Evolutionary conservation across 2,888 invertebrate species (phyloP).

Genomic region (Thymelicus lineola): DNA sequence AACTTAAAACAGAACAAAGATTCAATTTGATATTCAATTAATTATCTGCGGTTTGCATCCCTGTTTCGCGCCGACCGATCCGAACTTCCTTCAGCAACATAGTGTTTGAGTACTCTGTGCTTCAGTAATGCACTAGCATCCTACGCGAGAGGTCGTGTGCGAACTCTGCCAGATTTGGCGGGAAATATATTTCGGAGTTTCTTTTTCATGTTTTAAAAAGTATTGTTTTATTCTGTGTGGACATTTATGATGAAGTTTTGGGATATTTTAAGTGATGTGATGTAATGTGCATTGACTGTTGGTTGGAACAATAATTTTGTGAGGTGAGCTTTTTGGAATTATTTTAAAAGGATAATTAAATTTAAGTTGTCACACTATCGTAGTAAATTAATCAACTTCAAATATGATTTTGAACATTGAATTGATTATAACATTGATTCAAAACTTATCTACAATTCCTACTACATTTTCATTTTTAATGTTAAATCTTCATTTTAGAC

Average conservation of each 20-base stretch:
- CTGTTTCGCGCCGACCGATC: constrained; percentile 12
- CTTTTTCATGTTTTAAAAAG: constrained; percentile 16
- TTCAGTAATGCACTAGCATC: constrained; percentile 61
- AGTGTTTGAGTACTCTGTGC: constrained; percentile 7
- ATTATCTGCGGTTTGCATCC: constrained; percentile 61
- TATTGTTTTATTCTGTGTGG: constrained; percentile 4
- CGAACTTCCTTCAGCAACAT: not conserved
- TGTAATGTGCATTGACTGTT: constrained; percentile 1
- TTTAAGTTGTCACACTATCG: too few species aligned
- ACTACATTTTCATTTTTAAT: too few species aligned
- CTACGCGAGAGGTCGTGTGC: constrained; percentile 53
- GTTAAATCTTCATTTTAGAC: too few species aligned
- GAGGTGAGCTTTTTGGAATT: not conserved
- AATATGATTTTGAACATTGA: too few species aligned
- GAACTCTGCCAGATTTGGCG: constrained; percentile 53
- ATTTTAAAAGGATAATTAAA: not conserved
- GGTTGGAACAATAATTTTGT: not conserved
- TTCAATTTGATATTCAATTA: constrained; percentile 38
- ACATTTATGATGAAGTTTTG: constrained; percentile 15
- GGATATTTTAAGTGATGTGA: constrained; percentile 18
- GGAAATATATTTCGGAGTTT: constrained; percentile 49
- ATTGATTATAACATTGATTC: too few species aligned
- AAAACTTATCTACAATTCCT: too few species aligned
- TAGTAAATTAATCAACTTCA: too few species aligned
- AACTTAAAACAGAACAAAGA: constrained; percentile 55